Percentiles rank a stretch among this genome's conserved stretches.
phyloP scores from a whole-genome alignment of 2,888 invertebrate genomes.

The Cyclophora punctaria region DNA sequence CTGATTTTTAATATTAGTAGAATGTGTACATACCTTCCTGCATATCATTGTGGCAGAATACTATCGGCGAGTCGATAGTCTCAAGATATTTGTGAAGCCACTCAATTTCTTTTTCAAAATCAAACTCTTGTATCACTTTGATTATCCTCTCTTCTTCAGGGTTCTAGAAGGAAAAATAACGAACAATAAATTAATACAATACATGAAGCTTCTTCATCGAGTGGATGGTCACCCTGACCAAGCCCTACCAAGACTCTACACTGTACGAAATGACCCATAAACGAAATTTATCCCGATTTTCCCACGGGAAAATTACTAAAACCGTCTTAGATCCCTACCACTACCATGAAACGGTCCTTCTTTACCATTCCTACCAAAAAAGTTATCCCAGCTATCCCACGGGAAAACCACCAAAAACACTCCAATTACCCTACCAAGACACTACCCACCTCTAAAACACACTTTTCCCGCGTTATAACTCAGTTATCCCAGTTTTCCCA shows the following conservation, averaged over 20 bases:
- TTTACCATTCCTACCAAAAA: conserved; percentile 69
- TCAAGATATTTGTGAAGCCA: conserved; percentile 81
- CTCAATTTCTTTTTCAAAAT: conserved; percentile 79
- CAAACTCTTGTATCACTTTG: conserved; percentile 57
- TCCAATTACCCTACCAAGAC: too few relatives aligned
- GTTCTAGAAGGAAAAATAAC: conserved; percentile 36
- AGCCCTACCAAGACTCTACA: too few relatives aligned
- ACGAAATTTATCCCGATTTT: too few relatives aligned
- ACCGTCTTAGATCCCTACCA: conserved; percentile 13
- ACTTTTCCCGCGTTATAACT: too few relatives aligned
- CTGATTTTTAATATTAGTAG: too few relatives aligned
- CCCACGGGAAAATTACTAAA: too few relatives aligned
- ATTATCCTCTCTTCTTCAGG: conserved; percentile 47
- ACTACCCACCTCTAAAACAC: too few relatives aligned
- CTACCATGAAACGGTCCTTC: conserved; percentile 37
- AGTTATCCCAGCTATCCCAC: too few relatives aligned
- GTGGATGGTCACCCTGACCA: too few relatives aligned
- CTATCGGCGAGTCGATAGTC: conserved; percentile 82
- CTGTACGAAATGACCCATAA: too few relatives aligned
- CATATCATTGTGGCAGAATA: conserved; percentile 96
- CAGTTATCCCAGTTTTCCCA: conserved; percentile 54
- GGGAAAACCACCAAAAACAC: too few relatives aligned
- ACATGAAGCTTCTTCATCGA: too few relatives aligned
- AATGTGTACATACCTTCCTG: conserved; percentile 82
- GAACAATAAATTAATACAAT: neutral